These are phyloP conservation scores for Enteromius radiatus DNA, from an alignment of 2,797 vertebrate genomes.

Conservation along the genomic window DNA sequence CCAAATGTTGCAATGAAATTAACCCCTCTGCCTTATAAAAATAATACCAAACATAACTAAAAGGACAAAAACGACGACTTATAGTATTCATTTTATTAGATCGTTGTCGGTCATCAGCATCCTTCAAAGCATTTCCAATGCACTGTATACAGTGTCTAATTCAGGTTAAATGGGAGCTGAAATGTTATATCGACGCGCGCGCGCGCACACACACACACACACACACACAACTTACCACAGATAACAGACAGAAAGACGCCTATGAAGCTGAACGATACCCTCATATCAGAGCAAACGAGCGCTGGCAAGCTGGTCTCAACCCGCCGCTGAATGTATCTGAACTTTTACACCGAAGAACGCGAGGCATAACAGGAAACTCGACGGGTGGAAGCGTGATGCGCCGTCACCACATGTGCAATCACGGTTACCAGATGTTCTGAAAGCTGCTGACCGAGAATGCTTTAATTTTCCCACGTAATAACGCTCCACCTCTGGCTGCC, in stretches of 20 bases:
- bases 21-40: not conserved
- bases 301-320: constrained; percentile 65
- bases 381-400: constrained; percentile 69
- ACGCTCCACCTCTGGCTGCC: constrained; percentile 26
- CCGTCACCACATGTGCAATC: constrained; percentile 78
- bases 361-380: constrained; percentile 80
- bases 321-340: constrained; percentile 67
- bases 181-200: not conserved
- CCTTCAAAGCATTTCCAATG: not conserved
- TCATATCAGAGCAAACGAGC: constrained; percentile 79
- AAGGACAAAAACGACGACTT: not conserved
- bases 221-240: constrained; percentile 74
- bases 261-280: constrained; percentile 75
- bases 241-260: constrained; percentile 77
- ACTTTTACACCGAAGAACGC: constrained; percentile 67
- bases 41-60: not conserved
- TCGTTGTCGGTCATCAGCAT: not conserved
- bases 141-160: not conserved
- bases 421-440: constrained; percentile 79
- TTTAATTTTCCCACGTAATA: constrained; percentile 46
- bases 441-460: constrained; percentile 34
- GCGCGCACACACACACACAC: not conserved
- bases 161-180: not conserved
- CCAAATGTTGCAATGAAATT: not conserved
- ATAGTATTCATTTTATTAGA: not conserved